Base-by-base conservation (phyloP, 1,140 invertebrate species). In the Anoplophora glabripennis region DNA sequence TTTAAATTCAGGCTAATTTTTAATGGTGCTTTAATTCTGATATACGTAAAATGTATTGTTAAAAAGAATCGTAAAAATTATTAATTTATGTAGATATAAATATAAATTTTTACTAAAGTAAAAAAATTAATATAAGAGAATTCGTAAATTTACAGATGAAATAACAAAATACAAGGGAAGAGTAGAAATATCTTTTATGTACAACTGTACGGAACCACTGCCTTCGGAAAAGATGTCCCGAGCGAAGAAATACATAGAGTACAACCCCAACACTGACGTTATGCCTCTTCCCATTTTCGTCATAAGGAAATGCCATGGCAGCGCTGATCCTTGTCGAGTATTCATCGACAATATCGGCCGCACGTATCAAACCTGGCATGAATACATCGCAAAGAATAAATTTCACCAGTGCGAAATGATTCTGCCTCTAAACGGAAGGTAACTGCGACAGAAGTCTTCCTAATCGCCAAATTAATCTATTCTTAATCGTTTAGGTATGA, bases 311-410 rank as follows among this genome's bases (percentile, higher is more conserved):
- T 75, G 72, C 48, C 51, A 58, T 14, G 52, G 54, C 15, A 57
- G 56, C 34, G 40, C 58, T 9, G 63, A 72, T 46, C 55, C 68
- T 7, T 77, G 76, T 57, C 59, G 67, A 41, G 54, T 75, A 21
- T 69, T 72, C 52, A 73, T 77, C 38, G 76, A 77, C 60, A 42
- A 70, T 55, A 61, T 57, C 21, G 71, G 66, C 7, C 54, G 75
- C 21, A 69, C 72, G 8, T 77, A 77, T 57, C 7, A 67, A 42
- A 55, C 21, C 37, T 77, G 76, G 76, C 15, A 53, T 0, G 42
- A 64, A n/a, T 77, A 72, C 61, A 45, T 77, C 11, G 60, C 55
- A 11, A 58, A 74, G 21, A 77, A 77, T 61, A 76, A 72, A 57
- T 64, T 73, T 11, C 67, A 65, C 2, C 57, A 72, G 59, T 68